A percentile compares a stretch with the other conserved stretches of the same genome.
Conservation (phyloP, 2,113 vertebrate species). For the Nothoprocta pentlandii region DNA sequence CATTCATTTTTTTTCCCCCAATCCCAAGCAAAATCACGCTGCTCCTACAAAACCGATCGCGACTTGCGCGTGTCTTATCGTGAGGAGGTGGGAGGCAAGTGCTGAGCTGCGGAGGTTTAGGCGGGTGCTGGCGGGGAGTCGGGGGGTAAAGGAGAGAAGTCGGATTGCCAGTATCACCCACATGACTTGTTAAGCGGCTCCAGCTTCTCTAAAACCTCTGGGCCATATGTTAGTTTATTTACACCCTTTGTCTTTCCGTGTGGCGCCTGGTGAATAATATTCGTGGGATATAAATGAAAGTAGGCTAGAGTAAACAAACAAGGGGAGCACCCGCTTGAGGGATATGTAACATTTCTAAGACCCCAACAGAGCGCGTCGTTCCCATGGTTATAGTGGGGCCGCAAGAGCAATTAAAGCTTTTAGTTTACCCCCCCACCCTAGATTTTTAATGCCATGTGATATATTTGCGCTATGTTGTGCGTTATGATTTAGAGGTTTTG, state of each 20-base stretch:
- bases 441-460: slow-evolving; percentile 30
- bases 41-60: background rate
- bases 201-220: slow-evolving; percentile 58
- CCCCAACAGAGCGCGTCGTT: slow-evolving; percentile 14
- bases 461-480: background rate
- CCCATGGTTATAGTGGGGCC: background rate
- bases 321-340: background rate
- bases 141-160: slow-evolving; percentile 40
- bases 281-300: slow-evolving; percentile 35
- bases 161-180: slow-evolving; percentile 6
- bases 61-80: background rate
- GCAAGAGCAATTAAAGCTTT: slow-evolving; percentile 46
- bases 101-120: background rate
- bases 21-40: background rate
- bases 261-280: slow-evolving; percentile 9
- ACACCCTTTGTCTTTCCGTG: slow-evolving; percentile 34
- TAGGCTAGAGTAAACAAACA: background rate
- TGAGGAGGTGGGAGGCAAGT: slow-evolving; percentile 46
- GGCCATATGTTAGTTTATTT: slow-evolving; percentile 72
- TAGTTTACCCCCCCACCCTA: background rate
- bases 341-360: background rate
- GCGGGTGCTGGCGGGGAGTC: background rate
- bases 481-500: background rate
- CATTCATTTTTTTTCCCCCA: background rate
- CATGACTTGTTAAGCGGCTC: slow-evolving; percentile 63